These are phyloP conservation scores for Stigmatopora nigra DNA, from an alignment of 2,113 vertebrate genomes.

Conservation along the genomic window DNA sequence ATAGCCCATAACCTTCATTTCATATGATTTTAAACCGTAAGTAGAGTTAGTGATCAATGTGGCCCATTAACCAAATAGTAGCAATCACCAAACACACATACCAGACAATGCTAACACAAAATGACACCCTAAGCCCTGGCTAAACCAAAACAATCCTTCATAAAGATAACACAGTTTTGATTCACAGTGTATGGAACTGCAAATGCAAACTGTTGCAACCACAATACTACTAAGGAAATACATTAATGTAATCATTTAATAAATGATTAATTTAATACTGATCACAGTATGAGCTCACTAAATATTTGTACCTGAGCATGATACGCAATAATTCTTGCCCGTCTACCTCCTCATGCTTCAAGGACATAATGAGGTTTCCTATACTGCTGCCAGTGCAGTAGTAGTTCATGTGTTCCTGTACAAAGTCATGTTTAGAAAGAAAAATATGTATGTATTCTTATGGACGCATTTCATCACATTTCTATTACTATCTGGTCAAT, in stretches of 20 bases:
- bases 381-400: constrained; percentile 84
- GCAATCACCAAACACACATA: not conserved
- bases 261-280: not conserved
- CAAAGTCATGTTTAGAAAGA: not conserved
- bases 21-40: not conserved
- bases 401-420: constrained; percentile 94
- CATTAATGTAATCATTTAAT: too few species aligned
- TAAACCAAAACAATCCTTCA: not conserved
- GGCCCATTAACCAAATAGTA: not conserved
- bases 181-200: not conserved
- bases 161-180: not conserved
- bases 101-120: not conserved
- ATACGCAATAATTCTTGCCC: constrained; percentile 89
- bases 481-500: not conserved
- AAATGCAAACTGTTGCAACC: not conserved
- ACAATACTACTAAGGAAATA: not conserved
- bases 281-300: not conserved
- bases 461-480: not conserved
- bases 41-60: not conserved
- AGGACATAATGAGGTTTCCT: constrained; percentile 90
- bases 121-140: not conserved
- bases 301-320: constrained; percentile 75
- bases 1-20: not conserved
- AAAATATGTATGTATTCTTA: not conserved
- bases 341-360: constrained; percentile 87